Base-by-base conservation (phyloP, 1,140 invertebrate species). In the Lutraria rhynchaena region DNA sequence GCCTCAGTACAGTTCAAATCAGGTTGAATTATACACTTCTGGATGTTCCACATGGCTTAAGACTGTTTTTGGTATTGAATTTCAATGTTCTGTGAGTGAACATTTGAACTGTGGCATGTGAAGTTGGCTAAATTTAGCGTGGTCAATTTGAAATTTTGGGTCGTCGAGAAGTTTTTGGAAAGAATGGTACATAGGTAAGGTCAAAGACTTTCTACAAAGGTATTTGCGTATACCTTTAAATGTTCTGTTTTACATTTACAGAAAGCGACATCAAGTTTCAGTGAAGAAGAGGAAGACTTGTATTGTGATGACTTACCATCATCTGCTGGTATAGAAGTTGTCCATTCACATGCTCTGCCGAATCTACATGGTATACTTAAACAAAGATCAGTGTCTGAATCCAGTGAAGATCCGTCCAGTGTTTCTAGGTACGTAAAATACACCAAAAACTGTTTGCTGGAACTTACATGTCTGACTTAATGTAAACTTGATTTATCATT, bases 331-430 rank as follows among this genome's bases (percentile, higher is more conserved):
- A 91, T 92, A 46, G 70, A 90, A 74, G 89, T 92, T 1, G 74
- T 92, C 4, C 88, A 90, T 76, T 84, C 87, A 9, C 87, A 82
- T 19, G 78, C 74, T n/a, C 24, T 65, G 0, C 89, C 89, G 17
- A 87, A 85, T 41, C 84, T 92, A 11, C 90, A 90, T 29, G 87
- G 91, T 46, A 92, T 92, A 57, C 85, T 92, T 19, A 92, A 92
- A 83, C 88, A 89, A 81, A 84, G 89, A 11, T 89, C 87, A 24
- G 49, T 91, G 9, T 93, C 92, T 0, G 92, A 93, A 61, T 93
- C 92, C 0, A 92, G 91, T 78, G 89, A 92, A 73, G 91, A 91
- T 58, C 76, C 84, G 44, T 55, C 44, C 2, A 67, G 41, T 49
- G 41, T 53, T 4, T 77, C 73, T 24, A 73, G 82, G 51, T 77